These are phyloP conservation scores for Tor tambroides DNA, from an alignment of 2,113 vertebrate species.

Conservation along the genomic window DNA sequence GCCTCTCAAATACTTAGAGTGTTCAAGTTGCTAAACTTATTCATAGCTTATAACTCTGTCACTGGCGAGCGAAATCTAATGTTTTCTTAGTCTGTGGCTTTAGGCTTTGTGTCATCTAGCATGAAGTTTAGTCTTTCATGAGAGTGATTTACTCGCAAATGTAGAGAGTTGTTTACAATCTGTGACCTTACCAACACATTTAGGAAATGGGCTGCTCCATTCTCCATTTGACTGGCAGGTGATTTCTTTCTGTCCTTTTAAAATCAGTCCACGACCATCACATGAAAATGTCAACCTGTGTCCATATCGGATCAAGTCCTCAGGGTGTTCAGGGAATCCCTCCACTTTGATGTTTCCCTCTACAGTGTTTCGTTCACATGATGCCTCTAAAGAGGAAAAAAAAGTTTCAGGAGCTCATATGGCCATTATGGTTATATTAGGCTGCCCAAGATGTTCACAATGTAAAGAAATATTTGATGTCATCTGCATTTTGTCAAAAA, in stretches of 20 bases:
- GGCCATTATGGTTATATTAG: neutral
- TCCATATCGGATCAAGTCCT: slow-evolving; percentile 6
- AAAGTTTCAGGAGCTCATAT: neutral
- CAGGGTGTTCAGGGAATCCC: slow-evolving; percentile 32
- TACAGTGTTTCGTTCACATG: neutral
- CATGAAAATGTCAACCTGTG: slow-evolving; percentile 43
- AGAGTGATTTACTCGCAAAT: neutral
- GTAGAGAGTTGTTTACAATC: neutral
- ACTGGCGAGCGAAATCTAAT: too few species aligned
- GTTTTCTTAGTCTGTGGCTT: too few species aligned
- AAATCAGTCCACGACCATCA: neutral
- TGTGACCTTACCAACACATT: slow-evolving; percentile 40
- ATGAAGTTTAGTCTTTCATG: neutral
- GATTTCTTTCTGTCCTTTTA: too few species aligned
- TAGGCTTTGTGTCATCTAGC: neutral
- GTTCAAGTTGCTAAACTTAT: too few species aligned
- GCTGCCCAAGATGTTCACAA: neutral
- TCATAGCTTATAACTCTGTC: too few species aligned
- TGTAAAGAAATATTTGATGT: neutral
- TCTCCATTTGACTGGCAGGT: too few species aligned
- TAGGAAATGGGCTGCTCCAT: too few species aligned
- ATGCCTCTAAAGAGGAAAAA: slow-evolving; percentile 21
- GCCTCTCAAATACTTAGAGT: too few species aligned
- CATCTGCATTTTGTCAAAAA: neutral
- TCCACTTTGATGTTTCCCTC: neutral